Evolutionary conservation across 2,797 vertebrate genomes (phyloP).

Genomic region (Muscicapa striata): DNA sequence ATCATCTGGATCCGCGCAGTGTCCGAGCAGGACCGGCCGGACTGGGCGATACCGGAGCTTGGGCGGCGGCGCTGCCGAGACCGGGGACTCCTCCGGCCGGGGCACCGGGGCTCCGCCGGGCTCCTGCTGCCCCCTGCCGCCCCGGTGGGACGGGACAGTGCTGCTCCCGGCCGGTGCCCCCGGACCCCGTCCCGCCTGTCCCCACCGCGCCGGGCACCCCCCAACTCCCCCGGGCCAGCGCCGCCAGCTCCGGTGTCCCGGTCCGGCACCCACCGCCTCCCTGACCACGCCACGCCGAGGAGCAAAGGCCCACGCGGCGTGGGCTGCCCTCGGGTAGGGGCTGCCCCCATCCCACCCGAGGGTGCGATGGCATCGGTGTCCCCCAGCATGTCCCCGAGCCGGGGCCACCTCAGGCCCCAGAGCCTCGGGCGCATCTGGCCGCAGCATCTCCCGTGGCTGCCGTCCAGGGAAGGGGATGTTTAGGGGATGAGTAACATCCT

Average conservation of each 20-base stretch:
- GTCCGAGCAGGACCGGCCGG: background rate
- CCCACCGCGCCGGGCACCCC: rapidly evolving
- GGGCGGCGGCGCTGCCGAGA: background rate
- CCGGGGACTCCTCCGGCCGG: background rate
- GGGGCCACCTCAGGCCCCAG: background rate
- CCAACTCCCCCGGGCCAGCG: rapidly evolving
- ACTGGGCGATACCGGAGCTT: background rate
- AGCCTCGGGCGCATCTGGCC: background rate
- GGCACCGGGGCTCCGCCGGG: background rate
- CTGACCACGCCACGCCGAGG: rapidly evolving
- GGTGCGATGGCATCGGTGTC: background rate
- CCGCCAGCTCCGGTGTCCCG: rapidly evolving
- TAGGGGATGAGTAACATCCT: slow-evolving; percentile 60
- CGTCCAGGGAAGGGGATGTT: slow-evolving; percentile 19
- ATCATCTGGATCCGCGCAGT: background rate
- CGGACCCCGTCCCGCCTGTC: too few relatives aligned
- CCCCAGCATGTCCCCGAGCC: background rate
- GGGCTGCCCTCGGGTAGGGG: background rate
- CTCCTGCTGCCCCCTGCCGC: slow-evolving; percentile 25
- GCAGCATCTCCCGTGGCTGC: slow-evolving; percentile 1
- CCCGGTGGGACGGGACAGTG: background rate
- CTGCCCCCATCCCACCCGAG: background rate
- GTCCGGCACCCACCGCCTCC: background rate
- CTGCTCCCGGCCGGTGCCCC: background rate
- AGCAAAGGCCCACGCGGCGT: rapidly evolving